phyloP scores from a whole-genome alignment of 2,113 vertebrate genomes.

The Leucopternis melanops region DNA sequence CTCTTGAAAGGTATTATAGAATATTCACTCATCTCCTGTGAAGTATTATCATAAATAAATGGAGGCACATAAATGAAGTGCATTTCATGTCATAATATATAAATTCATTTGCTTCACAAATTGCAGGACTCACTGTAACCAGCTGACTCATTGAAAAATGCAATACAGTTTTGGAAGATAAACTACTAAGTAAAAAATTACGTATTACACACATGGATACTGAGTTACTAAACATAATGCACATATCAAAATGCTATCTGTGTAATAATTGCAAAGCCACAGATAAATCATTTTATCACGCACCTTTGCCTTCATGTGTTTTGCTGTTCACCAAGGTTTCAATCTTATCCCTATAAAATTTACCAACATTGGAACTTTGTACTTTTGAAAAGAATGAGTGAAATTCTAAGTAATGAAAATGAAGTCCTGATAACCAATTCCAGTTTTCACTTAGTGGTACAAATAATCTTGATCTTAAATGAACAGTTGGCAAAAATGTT shows the following conservation, averaged over 20 bases:
- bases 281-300: conserved; percentile 4
- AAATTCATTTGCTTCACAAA: conserved; percentile 7
- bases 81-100: neutral
- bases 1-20: conserved; percentile 28
- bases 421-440: neutral
- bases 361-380: neutral
- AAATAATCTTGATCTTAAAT: neutral
- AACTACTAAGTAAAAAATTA: neutral
- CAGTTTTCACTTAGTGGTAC: neutral
- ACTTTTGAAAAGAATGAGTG: neutral
- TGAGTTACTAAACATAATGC: neutral
- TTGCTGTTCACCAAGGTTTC: neutral
- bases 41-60: conserved; percentile 35
- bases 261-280: neutral
- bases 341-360: neutral
- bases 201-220: neutral
- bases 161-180: neutral
- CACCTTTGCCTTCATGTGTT: conserved; percentile 11
- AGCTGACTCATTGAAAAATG: neutral
- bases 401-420: neutral
- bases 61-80: neutral
- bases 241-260: neutral
- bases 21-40: conserved; percentile 28
- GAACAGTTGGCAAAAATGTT: neutral
- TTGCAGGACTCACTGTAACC: neutral